Evolutionary conservation across 2,797 vertebrate genomes (phyloP).

Genomic region (Amazona ochrocephala): DNA sequence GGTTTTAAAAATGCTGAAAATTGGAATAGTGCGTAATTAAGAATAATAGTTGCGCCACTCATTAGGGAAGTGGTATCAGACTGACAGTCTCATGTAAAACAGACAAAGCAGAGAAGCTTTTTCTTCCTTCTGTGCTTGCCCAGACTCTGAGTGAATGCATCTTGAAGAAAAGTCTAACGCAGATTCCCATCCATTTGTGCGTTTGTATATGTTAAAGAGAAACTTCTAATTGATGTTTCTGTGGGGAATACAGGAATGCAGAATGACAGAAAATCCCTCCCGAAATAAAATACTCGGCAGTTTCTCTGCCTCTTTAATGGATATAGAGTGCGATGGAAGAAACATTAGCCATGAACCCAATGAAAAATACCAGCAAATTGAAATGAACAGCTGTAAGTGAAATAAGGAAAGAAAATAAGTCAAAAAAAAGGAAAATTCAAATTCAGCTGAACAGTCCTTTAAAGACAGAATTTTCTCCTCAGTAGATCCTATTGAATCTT

Average conservation of each 20-base stretch:
- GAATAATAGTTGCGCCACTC: not conserved
- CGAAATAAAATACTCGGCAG: not conserved
- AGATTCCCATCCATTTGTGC: not conserved
- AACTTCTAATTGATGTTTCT: not conserved
- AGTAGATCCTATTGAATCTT: not conserved
- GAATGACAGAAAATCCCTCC: not conserved
- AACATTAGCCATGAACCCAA: not conserved
- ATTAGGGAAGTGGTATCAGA: not conserved
- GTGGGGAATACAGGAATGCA: not conserved
- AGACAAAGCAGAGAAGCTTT: not conserved
- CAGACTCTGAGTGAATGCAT: not conserved
- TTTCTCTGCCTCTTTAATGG: not conserved
- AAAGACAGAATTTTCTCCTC: not conserved
- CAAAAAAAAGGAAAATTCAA: not conserved
- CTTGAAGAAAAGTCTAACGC: not conserved
- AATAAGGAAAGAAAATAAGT: not conserved
- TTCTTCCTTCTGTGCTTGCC: not conserved
- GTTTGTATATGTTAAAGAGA: not conserved
- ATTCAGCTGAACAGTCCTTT: not conserved
- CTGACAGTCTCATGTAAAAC: not conserved
- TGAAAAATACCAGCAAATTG: not conserved
- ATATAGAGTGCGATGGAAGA: not conserved
- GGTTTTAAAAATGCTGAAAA: conserved; percentile 20
- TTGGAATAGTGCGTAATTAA: not conserved
- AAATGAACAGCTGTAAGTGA: not conserved